A percentile compares a stretch with the other conserved stretches of the same genome.
Conservation (phyloP, 2,113 vertebrate species). For the Poeciliopsis turrubarensis region DNA sequence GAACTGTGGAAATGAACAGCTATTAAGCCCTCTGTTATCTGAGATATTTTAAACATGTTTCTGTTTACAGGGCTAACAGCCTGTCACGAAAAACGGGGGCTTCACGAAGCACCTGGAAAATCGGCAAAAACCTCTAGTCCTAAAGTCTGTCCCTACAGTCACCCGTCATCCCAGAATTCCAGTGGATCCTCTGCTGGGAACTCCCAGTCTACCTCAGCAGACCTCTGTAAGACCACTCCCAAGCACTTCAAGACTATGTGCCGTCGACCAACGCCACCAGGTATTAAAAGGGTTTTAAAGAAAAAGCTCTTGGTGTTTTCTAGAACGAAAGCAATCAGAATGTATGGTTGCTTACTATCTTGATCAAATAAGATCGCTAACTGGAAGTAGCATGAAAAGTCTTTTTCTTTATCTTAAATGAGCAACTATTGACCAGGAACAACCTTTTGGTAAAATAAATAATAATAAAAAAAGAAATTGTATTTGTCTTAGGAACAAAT, state of each 20-base stretch:
- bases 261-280: slow-evolving; percentile 88
- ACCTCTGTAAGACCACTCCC: slow-evolving; percentile 90
- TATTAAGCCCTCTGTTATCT: neutral
- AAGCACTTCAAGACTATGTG: slow-evolving; percentile 96
- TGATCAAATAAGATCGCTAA: too few species aligned
- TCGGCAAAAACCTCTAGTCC: slow-evolving; percentile 77
- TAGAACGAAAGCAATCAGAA: too few species aligned
- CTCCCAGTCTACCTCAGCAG: slow-evolving; percentile 89
- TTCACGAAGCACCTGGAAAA: slow-evolving; percentile 82
- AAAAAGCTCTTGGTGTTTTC: too few species aligned
- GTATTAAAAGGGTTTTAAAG: slow-evolving; percentile 52
- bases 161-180: slow-evolving; percentile 81
- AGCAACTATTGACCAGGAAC: too few species aligned
- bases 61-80: slow-evolving; percentile 64
- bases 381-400: too few species aligned
- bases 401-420: too few species aligned
- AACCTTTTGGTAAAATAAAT: too few species aligned
- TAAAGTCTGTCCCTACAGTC: slow-evolving; percentile 91
- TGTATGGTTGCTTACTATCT: too few species aligned
- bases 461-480: too few species aligned
- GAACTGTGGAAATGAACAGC: neutral
- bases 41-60: neutral
- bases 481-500: too few species aligned
- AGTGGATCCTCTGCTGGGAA: slow-evolving; percentile 79
- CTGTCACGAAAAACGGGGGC: slow-evolving; percentile 80